Conservation (phyloP, 2,888 invertebrate genomes). For the Diarsia dahlii region DNA sequence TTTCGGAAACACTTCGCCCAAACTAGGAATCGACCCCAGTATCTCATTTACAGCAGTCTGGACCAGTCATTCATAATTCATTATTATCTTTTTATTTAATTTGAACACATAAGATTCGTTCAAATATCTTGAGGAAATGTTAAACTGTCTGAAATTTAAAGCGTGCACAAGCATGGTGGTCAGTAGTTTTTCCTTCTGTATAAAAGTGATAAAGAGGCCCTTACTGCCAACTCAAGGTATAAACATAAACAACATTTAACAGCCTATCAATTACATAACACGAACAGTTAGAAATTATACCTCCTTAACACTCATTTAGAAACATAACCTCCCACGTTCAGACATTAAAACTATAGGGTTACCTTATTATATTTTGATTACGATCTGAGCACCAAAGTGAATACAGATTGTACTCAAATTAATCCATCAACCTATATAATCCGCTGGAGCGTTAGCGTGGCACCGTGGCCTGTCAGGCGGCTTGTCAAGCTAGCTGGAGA, state of each 20-base stretch:
- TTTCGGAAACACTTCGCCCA: background rate
- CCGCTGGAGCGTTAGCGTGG: conserved; percentile 80
- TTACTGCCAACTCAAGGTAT: background rate
- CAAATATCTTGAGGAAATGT: background rate
- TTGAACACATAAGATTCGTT: background rate
- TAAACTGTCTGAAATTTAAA: background rate
- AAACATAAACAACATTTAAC: conserved; percentile 37
- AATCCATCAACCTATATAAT: conserved; percentile 88
- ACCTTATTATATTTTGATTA: conserved; percentile 78
- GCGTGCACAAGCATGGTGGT: background rate
- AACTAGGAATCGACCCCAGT: background rate
- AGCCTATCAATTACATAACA: conserved; percentile 46
- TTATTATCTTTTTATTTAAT: background rate
- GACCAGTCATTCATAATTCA: background rate
- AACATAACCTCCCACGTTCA: conserved; percentile 55
- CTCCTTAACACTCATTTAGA: conserved; percentile 53
- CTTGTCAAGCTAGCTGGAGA: conserved; percentile 79
- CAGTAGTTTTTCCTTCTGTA: background rate
- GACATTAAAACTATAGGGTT: conserved; percentile 61
- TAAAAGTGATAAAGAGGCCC: background rate
- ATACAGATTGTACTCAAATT: conserved; percentile 79
- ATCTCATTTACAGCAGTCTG: background rate
- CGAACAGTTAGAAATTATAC: conserved; percentile 52
- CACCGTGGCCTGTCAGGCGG: conserved; percentile 77
- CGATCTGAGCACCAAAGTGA: conserved; percentile 70